Conservation (phyloP, 2,797 vertebrate species). For the Babyrousa celebensis region DNA sequence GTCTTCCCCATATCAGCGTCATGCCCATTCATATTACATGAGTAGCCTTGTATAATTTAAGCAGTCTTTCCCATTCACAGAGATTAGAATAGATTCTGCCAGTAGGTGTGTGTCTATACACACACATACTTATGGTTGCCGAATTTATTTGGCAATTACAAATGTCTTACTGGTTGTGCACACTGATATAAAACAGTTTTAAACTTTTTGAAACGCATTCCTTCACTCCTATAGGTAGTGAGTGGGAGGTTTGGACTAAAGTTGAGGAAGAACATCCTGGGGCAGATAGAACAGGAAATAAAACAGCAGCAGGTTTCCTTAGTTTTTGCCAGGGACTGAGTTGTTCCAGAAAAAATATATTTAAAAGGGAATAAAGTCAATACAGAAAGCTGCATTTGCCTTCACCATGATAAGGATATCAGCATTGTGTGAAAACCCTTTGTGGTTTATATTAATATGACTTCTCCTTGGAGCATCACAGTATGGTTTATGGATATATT, state of each 20-base stretch:
- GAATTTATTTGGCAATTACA: neutral
- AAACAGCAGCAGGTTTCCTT: neutral
- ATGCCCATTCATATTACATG: neutral
- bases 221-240: neutral
- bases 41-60: neutral
- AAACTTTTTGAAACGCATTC: neutral
- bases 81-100: neutral
- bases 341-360: slow-evolving; percentile 11
- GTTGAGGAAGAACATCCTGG: neutral
- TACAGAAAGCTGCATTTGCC: neutral
- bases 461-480: neutral
- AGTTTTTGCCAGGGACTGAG: neutral
- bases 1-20: neutral
- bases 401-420: neutral
- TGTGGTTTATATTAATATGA: neutral
- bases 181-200: neutral
- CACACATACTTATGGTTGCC: neutral
- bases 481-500: neutral
- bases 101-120: neutral
- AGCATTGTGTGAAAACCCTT: neutral
- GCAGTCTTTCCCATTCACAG: neutral
- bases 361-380: neutral
- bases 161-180: neutral
- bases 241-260: neutral
- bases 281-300: slow-evolving; percentile 8